Conservation (phyloP, 2,888 invertebrate species). For the Zygothrica quintamaculata region DNA sequence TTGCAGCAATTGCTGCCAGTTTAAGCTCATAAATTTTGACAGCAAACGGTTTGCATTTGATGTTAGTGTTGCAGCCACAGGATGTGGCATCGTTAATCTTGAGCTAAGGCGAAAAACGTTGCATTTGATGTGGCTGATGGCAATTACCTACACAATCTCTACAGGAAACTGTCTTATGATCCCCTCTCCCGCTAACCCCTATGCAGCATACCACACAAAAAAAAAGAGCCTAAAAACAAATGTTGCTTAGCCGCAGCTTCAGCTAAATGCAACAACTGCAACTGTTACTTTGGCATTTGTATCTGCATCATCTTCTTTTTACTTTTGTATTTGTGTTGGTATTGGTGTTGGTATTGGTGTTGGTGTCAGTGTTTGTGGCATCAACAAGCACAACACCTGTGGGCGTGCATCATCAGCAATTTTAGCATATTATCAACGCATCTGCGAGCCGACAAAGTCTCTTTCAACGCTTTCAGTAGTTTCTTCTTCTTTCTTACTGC, state of each 20-base stretch:
- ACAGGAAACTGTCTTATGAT: too few species aligned
- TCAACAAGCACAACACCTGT: slow-evolving; percentile 57
- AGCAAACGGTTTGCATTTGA: slow-evolving; percentile 59
- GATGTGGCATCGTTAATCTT: slow-evolving; percentile 75
- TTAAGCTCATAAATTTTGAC: slow-evolving; percentile 73
- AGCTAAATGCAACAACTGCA: too few species aligned
- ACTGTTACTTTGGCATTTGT: slow-evolving; percentile 20
- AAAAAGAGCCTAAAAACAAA: slow-evolving; percentile 44
- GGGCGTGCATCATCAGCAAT: slow-evolving; percentile 78
- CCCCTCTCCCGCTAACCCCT: slow-evolving; percentile 47
- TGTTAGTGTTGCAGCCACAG: slow-evolving; percentile 47
- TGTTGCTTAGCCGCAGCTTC: slow-evolving; percentile 48
- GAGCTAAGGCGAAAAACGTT: slow-evolving; percentile 13
- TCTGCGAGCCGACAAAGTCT: slow-evolving; percentile 82
- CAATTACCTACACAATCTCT: slow-evolving; percentile 59
- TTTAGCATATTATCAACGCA: slow-evolving; percentile 81
- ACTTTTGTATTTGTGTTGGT: slow-evolving; percentile 24
- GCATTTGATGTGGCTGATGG: slow-evolving; percentile 63
- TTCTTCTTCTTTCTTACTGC: not conserved
- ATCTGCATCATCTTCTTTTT: slow-evolving; percentile 41
- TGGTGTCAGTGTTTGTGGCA: slow-evolving; percentile 2
- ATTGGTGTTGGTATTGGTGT: too few species aligned
- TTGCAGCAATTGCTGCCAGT: slow-evolving; percentile 64
- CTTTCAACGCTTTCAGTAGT: slow-evolving; percentile 83
- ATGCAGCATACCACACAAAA: too few species aligned